Conservation (phyloP, 2,797 vertebrate genomes). For the Harpagifer antarcticus region DNA sequence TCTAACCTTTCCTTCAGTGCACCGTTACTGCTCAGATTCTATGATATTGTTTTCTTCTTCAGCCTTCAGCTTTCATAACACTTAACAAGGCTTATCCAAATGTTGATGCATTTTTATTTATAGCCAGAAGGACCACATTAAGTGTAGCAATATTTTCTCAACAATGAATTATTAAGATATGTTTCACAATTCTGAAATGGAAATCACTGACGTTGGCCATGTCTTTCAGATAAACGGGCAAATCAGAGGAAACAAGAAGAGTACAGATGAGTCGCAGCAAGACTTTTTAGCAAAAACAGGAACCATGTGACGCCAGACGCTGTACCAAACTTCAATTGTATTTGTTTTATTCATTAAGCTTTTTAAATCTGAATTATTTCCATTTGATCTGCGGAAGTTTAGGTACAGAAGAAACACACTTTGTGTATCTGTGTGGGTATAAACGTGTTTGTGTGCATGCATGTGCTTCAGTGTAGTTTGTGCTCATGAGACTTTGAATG, state of each 20-base stretch:
- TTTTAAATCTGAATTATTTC: background rate
- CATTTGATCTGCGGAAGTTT: background rate
- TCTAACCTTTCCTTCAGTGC: background rate
- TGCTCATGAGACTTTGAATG: conserved; percentile 63
- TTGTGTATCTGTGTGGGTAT: background rate
- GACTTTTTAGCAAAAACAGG: background rate
- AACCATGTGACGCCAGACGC: background rate
- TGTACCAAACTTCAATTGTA: background rate
- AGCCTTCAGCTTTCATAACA: background rate
- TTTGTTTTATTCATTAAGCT: background rate
- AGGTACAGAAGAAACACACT: background rate
- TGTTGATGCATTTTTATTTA: conserved; percentile 22
- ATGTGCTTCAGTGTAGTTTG: conserved; percentile 16
- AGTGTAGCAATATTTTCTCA: background rate
- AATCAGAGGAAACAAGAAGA: background rate
- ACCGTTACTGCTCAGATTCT: background rate
- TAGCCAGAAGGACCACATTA: background rate
- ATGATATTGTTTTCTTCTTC: conserved; percentile 3
- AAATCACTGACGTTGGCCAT: conserved; percentile 6
- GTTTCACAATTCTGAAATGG: conserved; percentile 2
- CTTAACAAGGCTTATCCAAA: conserved; percentile 9
- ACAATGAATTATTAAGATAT: conserved; percentile 5
- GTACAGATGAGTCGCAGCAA: background rate
- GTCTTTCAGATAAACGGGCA: conserved; percentile 22
- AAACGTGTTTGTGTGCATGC: conserved; percentile 4